phyloP scores from a whole-genome alignment of 2,888 invertebrate species.

The Baccha elongata region DNA sequence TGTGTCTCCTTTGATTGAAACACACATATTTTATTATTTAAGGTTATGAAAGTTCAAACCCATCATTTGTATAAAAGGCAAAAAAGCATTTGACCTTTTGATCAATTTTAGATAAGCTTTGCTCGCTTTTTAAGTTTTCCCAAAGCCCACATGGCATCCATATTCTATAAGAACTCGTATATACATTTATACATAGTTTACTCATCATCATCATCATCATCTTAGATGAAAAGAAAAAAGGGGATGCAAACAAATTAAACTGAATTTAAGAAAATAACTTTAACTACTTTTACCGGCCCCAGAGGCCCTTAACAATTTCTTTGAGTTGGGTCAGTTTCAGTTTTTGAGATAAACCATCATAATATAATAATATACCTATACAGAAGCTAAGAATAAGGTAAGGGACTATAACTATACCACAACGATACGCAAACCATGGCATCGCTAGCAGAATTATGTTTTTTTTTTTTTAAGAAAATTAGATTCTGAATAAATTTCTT shows the following conservation, averaged over 20 bases:
- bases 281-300: slow-evolving; percentile 25
- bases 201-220: not conserved
- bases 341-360: slow-evolving; percentile 9
- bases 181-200: not conserved
- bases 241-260: slow-evolving; percentile 10
- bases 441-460: not conserved
- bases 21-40: slow-evolving; percentile 18
- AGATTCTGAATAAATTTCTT: slow-evolving; percentile 46
- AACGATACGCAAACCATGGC: not conserved
- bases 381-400: not conserved
- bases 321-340: slow-evolving; percentile 9
- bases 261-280: slow-evolving; percentile 46
- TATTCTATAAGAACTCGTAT: slow-evolving; percentile 1
- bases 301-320: not conserved
- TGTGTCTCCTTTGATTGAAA: too few relatives aligned
- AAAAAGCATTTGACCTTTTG: slow-evolving; percentile 57
- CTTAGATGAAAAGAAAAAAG: slow-evolving; percentile 17
- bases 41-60: slow-evolving; percentile 22
- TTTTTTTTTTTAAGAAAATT: slow-evolving; percentile 12
- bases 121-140: not conserved
- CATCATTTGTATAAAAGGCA: not conserved
- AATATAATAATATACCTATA: too few relatives aligned
- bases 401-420: slow-evolving; percentile 18
- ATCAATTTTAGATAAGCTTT: slow-evolving; percentile 58
- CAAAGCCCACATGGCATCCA: slow-evolving; percentile 7